Conservation (phyloP, 2,113 vertebrate genomes). For the Lycocorax pyrrhopterus region DNA sequence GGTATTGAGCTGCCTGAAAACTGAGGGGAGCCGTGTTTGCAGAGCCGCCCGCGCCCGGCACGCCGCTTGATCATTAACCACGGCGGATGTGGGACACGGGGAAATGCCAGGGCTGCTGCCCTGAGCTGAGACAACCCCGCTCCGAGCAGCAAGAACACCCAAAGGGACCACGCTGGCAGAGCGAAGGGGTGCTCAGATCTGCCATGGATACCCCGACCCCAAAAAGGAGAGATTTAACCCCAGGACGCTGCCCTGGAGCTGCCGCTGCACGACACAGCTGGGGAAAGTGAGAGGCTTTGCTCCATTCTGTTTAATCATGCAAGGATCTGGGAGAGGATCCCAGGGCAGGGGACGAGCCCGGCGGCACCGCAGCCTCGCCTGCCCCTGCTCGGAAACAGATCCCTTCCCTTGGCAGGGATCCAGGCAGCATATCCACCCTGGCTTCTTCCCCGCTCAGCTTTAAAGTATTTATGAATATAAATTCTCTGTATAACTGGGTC, state of each 20-base stretch:
- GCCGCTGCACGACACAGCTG: rapidly evolving
- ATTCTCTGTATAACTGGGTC: conserved; percentile 40
- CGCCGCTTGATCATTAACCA: conserved; percentile 19
- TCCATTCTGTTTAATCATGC: not conserved
- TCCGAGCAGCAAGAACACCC: not conserved
- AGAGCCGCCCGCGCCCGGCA: not conserved
- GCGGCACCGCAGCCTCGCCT: not conserved
- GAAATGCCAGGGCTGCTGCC: not conserved
- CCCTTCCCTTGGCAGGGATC: conserved; percentile 45
- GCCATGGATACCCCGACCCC: rapidly evolving
- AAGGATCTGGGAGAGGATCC: not conserved
- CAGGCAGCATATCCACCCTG: not conserved
- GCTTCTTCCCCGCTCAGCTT: conserved; percentile 2
- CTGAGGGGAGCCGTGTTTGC: conserved; percentile 59
- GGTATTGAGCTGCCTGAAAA: conserved; percentile 92
- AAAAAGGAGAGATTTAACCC: not conserved
- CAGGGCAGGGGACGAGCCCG: not conserved
- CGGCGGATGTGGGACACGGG: rapidly evolving
- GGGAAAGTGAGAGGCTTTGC: not conserved
- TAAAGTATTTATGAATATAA: conserved; percentile 58
- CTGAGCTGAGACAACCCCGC: rapidly evolving
- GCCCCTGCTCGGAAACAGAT: conserved; percentile 18
- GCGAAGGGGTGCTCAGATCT: not conserved
- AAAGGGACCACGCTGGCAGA: rapidly evolving
- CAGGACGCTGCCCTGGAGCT: not conserved